These are phyloP conservation scores for Chrysodeixis includens DNA, from an alignment of 2,888 invertebrate genomes.

Conservation along the genomic window DNA sequence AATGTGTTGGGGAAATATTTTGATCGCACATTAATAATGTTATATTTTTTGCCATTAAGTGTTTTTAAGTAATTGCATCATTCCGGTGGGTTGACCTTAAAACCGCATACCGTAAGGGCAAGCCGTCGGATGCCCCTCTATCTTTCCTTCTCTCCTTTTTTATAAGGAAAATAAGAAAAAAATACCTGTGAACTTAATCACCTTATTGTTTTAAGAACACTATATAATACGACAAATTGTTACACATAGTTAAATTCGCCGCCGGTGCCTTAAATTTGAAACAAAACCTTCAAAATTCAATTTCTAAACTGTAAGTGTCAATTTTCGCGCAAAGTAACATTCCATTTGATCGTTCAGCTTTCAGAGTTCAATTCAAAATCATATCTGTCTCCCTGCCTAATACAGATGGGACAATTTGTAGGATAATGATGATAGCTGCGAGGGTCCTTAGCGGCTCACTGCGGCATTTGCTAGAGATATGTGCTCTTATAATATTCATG, in stretches of 20 bases:
- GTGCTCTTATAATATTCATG: conserved; percentile 62
- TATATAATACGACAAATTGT: too few relatives aligned
- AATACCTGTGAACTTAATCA: too few relatives aligned
- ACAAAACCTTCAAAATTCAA: not conserved
- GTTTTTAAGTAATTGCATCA: not conserved
- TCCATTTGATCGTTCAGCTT: conserved; percentile 10
- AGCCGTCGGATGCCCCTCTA: too few relatives aligned
- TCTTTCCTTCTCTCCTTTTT: too few relatives aligned
- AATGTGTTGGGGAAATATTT: not conserved
- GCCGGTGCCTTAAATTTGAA: not conserved
- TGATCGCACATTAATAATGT: not conserved
- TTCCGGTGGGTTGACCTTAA: too few relatives aligned
- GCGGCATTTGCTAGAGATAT: conserved; percentile 60
- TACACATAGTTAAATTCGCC: too few relatives aligned
- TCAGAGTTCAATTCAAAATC: conserved; percentile 21
- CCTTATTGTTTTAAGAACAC: too few relatives aligned
- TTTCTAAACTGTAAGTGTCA: not conserved
- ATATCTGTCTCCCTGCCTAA: conserved; percentile 46
- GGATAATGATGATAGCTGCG: conserved; percentile 67
- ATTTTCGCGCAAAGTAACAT: not conserved
- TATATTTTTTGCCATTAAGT: not conserved
- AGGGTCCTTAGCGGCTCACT: conserved; percentile 59
- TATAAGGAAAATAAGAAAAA: too few relatives aligned
- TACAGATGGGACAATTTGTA: conserved; percentile 66
- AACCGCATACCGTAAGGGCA: too few relatives aligned